Base-by-base conservation (phyloP, 2,888 invertebrate species). In the Cerceris rybyensis region DNA sequence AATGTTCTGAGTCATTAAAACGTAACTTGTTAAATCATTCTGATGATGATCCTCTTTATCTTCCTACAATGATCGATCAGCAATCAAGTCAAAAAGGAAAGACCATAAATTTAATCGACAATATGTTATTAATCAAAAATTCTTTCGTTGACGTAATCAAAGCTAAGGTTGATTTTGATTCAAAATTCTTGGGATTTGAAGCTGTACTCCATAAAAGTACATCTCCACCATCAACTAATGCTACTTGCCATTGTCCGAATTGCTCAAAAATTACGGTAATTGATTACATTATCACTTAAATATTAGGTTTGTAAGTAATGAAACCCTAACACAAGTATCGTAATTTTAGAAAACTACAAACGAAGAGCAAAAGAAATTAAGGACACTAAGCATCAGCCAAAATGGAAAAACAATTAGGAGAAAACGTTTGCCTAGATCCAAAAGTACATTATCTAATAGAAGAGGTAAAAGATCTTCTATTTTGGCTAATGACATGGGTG, bases 101-200 rank as follows among this genome's bases (percentile, higher is more conserved):
- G 43, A 16, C 42, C 43, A n/a, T 58, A 28, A 67, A 75, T 49
- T 16, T 67, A 13, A 49, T 69, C n/a, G 9, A 80, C 17, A 72
- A 69, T 39, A 55, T 64, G 41, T 70, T 46, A 28, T 57, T 61
- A 17, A 63, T 73, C 54, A 58, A 71, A 43, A 79, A 73, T 67
- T 71, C 72, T 11, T 90, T 89, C 71, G 83, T 85, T 7, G 87
- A 87, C 69, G 79, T 91, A 11, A 86, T 91, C 57, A 86, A 87
- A 78, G 89, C 91, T 6, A 91, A 91, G 80, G 80, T 90, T 8
- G 85, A 89, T 70, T 89, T 91, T 42, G 91, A 91, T 55, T 85
- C 88, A 2, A 90, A 88, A 69, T 91, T 91, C 74, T 73, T 90
- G 17, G 86, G 28, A 39, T 90, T 91, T 54, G 89, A 90, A 66